Evolutionary conservation across 2,888 invertebrate species (phyloP).

Genomic region (Cataglyphis rosenhaueri): DNA sequence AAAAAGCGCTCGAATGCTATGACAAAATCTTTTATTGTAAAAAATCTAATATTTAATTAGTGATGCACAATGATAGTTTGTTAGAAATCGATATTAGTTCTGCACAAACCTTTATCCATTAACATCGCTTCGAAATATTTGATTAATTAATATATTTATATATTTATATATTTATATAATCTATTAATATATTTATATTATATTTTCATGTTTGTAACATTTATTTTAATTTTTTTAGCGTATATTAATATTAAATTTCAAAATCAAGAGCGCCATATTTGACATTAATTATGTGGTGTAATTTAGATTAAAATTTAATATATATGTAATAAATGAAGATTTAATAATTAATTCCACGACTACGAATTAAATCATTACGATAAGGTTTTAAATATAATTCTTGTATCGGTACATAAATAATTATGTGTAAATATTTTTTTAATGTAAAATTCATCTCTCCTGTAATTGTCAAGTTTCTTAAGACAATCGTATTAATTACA

Average conservation of each 20-base stretch:
- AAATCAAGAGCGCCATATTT: neutral
- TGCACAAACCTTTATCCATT: too few species aligned
- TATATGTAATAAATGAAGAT: neutral
- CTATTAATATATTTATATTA: neutral
- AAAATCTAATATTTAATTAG: neutral
- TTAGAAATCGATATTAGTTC: neutral
- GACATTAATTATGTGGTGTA: neutral
- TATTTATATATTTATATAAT: neutral
- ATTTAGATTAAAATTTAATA: neutral
- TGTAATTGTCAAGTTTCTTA: neutral
- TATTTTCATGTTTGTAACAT: neutral
- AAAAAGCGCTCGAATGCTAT: too few species aligned
- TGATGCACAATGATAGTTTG: too few species aligned
- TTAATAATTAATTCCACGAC: neutral
- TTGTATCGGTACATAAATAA: neutral
- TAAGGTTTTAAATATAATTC: too few species aligned
- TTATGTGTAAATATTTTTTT: neutral
- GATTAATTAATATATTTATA: neutral
- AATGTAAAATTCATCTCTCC: neutral
- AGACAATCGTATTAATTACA: neutral
- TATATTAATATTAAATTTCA: constrained; percentile 1
- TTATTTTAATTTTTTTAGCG: neutral
- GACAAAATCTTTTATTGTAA: too few species aligned
- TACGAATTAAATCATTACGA: neutral
- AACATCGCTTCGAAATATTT: neutral